Percentiles rank a stretch among this genome's conserved stretches.
Conservation (phyloP, 2,888 invertebrate species). For the Lydus trimaculatus region DNA sequence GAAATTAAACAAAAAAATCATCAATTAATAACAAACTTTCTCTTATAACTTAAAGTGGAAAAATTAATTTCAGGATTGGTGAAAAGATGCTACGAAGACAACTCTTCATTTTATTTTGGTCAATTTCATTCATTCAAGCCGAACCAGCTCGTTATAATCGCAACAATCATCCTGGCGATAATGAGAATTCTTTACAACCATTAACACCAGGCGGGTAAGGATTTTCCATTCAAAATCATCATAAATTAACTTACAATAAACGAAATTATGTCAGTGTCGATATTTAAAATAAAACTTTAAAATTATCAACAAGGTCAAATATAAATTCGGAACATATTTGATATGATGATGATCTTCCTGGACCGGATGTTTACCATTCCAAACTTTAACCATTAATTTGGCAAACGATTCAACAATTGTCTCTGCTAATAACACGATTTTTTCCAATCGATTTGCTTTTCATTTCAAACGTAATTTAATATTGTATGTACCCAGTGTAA, state of each 20-base stretch:
- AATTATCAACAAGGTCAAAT: constrained; percentile 15
- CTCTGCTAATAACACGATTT: not conserved
- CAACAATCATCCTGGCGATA: constrained; percentile 33
- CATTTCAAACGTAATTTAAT: not conserved
- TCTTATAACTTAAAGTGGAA: not conserved
- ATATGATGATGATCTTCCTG: constrained; percentile 4
- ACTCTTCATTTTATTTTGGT: not conserved
- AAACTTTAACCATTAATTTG: not conserved
- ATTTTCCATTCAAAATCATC: constrained; percentile 13
- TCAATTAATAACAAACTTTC: constrained; percentile 1
- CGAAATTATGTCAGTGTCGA: constrained; percentile 14
- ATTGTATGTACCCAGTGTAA: not conserved
- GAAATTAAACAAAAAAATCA: too few species aligned
- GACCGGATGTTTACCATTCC: constrained; percentile 8
- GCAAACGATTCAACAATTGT: not conserved
- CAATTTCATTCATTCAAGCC: not conserved
- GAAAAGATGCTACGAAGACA: not conserved
- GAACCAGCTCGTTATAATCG: constrained; percentile 12
- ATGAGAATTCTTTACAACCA: constrained; percentile 39
- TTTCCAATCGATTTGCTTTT: too few species aligned
- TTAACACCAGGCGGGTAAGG: constrained; percentile 48
- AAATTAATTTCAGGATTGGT: not conserved
- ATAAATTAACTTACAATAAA: not conserved
- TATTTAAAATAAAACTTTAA: not conserved
- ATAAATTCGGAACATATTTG: constrained; percentile 7